Base-by-base conservation (phyloP, 2,888 invertebrate species). In the Zonitis immaculata region DNA sequence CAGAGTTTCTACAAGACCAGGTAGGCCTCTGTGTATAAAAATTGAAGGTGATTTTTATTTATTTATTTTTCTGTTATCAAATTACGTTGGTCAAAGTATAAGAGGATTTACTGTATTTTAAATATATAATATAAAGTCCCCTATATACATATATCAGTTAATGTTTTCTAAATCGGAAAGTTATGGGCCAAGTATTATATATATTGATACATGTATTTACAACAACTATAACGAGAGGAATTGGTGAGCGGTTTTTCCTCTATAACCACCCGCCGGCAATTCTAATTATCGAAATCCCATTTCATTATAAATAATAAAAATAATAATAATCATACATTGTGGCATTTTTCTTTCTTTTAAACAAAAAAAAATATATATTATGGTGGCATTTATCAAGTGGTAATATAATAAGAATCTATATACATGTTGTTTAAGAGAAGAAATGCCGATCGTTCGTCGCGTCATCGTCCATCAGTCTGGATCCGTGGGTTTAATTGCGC, bases 401-500 rank as follows among this genome's bases (percentile, higher is more conserved):
- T n/a, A n/a, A 28, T 51, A 42, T 35, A 55, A 55, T 48, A 46
- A 45, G 49, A 46, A 49, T 55, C 48, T n/a, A 51, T 16, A 44
- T 11, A 18, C 6, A n/a, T n/a, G n/a, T n/a, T n/a, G n/a, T n/a
- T n/a, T n/a, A n/a, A 14, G 57, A 52, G 65, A 62, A 68, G 67
- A 68, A 69, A 67, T 64, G 67, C 66, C 68, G 69, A 69, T 67
- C 66, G 56, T 44, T 55, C 54, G 61, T 51, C 63, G 59, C 65
- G 71, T 70, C 70, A 67, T 72, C 74, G 72, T 74, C 71, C 71
- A 74, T 74, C 74, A 74, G 73, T 73, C 74, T 73, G 73, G 72
- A 62, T 68, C 73, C 73, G 73, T 74, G 74, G 74, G 74, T 68
- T 74, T 74, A 74, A 74, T 74, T 74, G 73, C 73, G 68, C 70